Evolutionary conservation across 2,113 vertebrate species (phyloP).

Genomic region (Anhinga rufa): DNA sequence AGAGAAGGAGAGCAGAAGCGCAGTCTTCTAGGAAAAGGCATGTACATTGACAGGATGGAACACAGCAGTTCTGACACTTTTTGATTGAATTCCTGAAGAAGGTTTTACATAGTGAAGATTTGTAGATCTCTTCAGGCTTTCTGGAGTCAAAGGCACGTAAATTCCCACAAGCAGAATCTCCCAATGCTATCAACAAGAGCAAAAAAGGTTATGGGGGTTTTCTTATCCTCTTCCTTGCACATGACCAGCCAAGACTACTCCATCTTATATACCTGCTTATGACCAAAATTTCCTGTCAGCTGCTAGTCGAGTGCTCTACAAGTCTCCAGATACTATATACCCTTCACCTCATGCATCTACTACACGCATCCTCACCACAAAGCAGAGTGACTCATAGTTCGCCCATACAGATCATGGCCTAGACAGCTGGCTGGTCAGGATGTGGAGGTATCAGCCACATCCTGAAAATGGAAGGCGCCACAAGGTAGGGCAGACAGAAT

Average conservation of each 20-base stretch:
- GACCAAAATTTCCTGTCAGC: neutral
- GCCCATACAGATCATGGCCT: neutral
- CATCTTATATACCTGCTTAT: neutral
- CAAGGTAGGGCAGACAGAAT: neutral
- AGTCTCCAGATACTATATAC: neutral
- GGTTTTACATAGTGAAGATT: neutral
- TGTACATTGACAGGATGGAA: neutral
- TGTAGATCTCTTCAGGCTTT: neutral
- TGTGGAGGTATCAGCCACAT: neutral
- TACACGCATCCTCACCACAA: neutral
- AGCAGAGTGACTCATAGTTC: neutral
- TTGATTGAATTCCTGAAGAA: neutral
- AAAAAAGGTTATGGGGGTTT: neutral
- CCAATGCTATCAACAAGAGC: neutral
- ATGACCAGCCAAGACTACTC: neutral
- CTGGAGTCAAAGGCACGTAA: neutral
- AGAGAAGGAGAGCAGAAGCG: neutral
- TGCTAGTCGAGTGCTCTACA: neutral
- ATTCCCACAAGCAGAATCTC: neutral
- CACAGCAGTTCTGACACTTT: neutral
- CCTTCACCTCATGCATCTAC: neutral
- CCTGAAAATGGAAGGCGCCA: neutral
- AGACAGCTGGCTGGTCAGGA: slow-evolving; percentile 5
- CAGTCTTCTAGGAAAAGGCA: neutral
- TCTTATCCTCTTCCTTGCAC: neutral